Conservation (phyloP, 2,888 invertebrate species). For the Eupithecia subumbrata region DNA sequence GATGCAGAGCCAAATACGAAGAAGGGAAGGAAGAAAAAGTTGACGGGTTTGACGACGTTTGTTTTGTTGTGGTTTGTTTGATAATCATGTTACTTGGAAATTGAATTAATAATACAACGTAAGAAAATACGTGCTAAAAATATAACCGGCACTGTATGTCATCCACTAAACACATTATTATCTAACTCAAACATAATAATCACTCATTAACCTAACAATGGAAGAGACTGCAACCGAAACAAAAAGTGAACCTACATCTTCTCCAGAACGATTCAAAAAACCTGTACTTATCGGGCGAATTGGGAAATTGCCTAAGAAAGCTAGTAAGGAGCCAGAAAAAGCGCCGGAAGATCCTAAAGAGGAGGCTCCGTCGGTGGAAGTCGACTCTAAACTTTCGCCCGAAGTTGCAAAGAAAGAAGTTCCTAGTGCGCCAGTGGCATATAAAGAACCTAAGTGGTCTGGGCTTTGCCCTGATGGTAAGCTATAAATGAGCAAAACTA, state of each 20-base stretch:
- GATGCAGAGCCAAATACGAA: too few species aligned
- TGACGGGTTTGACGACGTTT: too few species aligned
- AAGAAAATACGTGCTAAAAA: too few species aligned
- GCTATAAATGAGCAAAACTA: constrained; percentile 22
- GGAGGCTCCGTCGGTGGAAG: constrained; percentile 40
- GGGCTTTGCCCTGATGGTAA: constrained; percentile 83
- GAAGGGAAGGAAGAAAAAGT: too few species aligned
- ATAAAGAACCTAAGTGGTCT: constrained; percentile 93
- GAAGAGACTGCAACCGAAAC: not conserved
- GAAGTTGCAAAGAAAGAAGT: constrained; percentile 58
- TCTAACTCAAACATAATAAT: not conserved
- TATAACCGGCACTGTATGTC: too few species aligned
- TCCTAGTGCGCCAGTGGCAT: constrained; percentile 81
- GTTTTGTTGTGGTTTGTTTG: too few species aligned
- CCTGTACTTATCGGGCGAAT: constrained; percentile 81
- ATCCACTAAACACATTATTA: not conserved
- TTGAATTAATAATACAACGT: too few species aligned
- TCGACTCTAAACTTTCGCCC: constrained; percentile 26
- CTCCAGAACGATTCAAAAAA: constrained; percentile 72
- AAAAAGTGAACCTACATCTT: not conserved
- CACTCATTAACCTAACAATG: not conserved
- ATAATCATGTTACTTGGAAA: too few species aligned
- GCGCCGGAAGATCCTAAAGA: not conserved
- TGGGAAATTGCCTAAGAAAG: constrained; percentile 80
- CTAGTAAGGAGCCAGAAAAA: constrained; percentile 53